A percentile compares a stretch with the other conserved stretches of the same genome.
These are phyloP conservation scores for Alosa alosa DNA, from an alignment of 2,113 vertebrate species.

Conservation along the genomic window DNA sequence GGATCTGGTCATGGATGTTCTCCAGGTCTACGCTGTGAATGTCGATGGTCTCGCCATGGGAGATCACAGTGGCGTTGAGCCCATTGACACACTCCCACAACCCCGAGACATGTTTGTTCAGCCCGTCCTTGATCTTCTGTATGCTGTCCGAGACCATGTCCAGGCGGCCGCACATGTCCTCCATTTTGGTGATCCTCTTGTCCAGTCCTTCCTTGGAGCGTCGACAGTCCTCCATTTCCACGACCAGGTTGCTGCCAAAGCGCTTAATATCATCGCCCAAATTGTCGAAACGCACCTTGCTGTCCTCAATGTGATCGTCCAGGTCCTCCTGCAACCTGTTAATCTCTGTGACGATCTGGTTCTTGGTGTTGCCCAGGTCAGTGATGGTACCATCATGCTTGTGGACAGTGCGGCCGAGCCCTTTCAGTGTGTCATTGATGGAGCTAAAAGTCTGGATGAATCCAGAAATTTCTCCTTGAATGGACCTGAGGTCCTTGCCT, in stretches of 20 bases:
- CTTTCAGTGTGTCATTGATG: conserved; percentile 79
- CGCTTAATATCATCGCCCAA: conserved; percentile 67
- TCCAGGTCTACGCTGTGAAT: conserved; percentile 74
- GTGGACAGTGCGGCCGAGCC: conserved; percentile 75
- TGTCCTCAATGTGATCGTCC: conserved; percentile 68
- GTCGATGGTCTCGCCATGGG: conserved; percentile 71
- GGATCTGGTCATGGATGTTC: conserved; percentile 65
- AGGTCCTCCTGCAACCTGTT: conserved; percentile 75
- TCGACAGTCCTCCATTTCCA: conserved; percentile 70
- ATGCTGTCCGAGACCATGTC: conserved; percentile 76
- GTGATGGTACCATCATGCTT: conserved; percentile 73
- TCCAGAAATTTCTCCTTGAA: conserved; percentile 77
- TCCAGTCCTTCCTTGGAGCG: conserved; percentile 69
- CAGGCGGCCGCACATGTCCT: conserved; percentile 78
- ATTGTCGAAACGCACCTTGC: conserved; percentile 66
- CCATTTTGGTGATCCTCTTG: conserved; percentile 77
- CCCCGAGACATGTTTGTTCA: conserved; percentile 80
- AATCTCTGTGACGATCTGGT: conserved; percentile 78
- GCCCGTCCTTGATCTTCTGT: conserved; percentile 77
- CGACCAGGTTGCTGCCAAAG: conserved; percentile 60
- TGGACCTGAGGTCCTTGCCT: conserved; percentile 72
- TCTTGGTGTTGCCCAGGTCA: conserved; percentile 70
- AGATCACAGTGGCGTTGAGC: conserved; percentile 75
- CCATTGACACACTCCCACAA: conserved; percentile 82
- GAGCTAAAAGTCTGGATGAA: conserved; percentile 75